Conservation (phyloP, 1,140 invertebrate species). For the Drosophila tristis region DNA sequence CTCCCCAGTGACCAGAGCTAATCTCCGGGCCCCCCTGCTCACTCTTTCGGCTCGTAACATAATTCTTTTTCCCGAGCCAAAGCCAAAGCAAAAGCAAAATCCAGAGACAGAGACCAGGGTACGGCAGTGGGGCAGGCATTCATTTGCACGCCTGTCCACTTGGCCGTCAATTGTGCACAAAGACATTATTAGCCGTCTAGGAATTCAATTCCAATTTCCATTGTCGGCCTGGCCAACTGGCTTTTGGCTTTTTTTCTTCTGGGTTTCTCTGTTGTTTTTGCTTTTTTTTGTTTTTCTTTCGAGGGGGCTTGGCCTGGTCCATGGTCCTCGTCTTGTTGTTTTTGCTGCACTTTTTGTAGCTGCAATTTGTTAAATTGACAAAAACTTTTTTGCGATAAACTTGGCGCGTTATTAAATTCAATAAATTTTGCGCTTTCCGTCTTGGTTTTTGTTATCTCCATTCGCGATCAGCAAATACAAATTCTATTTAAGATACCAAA, state of each 20-base stretch:
- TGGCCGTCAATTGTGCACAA: slow-evolving; percentile 81
- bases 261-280: too few species aligned
- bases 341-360: slow-evolving; percentile 31
- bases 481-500: slow-evolving; percentile 75
- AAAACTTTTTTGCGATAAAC: slow-evolving; percentile 78
- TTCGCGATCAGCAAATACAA: slow-evolving; percentile 77
- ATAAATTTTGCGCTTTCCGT: slow-evolving; percentile 60
- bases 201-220: slow-evolving; percentile 80
- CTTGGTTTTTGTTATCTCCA: slow-evolving; percentile 33
- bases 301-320: slow-evolving; percentile 41
- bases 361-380: slow-evolving; percentile 82
- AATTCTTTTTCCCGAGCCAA: slow-evolving; percentile 51
- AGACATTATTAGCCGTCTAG: slow-evolving; percentile 81
- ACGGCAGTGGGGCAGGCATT: slow-evolving; percentile 19
- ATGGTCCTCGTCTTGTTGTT: slow-evolving; percentile 19
- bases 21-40: slow-evolving; percentile 10
- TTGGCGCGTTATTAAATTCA: slow-evolving; percentile 82
- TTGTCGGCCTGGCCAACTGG: slow-evolving; percentile 54
- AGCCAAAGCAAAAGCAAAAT: slow-evolving; percentile 3
- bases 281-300: too few species aligned
- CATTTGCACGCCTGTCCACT: slow-evolving; percentile 74
- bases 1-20: slow-evolving; percentile 40
- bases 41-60: slow-evolving; percentile 60
- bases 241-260: slow-evolving; percentile 25
- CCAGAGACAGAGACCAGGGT: background rate